Evolutionary conservation across 2,113 vertebrate species (phyloP), one percentile per base, ranked within the genome.

Genomic region (Prunella himalayana): DNA sequence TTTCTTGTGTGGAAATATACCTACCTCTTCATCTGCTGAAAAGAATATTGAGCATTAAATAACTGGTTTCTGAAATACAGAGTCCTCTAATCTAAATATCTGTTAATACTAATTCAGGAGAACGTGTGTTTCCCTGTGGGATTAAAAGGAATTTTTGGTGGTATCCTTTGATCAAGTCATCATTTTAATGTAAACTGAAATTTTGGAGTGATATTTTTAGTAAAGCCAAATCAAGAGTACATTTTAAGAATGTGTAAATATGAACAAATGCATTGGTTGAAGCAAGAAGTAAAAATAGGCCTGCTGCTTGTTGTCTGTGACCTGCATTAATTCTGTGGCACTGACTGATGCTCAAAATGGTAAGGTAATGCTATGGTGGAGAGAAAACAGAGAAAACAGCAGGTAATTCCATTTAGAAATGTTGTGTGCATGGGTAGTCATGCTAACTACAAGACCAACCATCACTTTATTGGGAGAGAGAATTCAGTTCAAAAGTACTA

Each of bases 1-100:
- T 98, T 96, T 95, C 92, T 82, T 96, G 88, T 86, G 77, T 98
- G 96, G 97, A 98, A 97, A 97, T 97, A 97, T 95, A 97, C 98
- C 98, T 98, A 98, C 98, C 98, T 98, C 98, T 98, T 98, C 91
- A 94, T 95, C 96, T 97, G 95, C 97, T 98, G 97, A 94, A 97
- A 98, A 97, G 77, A 98, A 97, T 90, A 97, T 92, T 95, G 95
- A 98, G 95, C 96, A 97, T 98, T 95, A 97, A 98, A 98, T 97
- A 97, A 97, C 94, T 97, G 97, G 97, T 97, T 97, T 95, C 96
- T 97, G 95, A 97, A 97, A 97, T 94, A 96, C 11, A 65, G 97
- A 97, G 94, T 98, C 95, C 50, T 96, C 76, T 96, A 97, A 95
- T 96, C 77, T 97, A 97, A 94, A 91, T 96, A 92, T 94, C 85